Evolutionary conservation across 92 coral and sea anemone species (phyloP).

Genomic region (Porites divaricata): DNA sequence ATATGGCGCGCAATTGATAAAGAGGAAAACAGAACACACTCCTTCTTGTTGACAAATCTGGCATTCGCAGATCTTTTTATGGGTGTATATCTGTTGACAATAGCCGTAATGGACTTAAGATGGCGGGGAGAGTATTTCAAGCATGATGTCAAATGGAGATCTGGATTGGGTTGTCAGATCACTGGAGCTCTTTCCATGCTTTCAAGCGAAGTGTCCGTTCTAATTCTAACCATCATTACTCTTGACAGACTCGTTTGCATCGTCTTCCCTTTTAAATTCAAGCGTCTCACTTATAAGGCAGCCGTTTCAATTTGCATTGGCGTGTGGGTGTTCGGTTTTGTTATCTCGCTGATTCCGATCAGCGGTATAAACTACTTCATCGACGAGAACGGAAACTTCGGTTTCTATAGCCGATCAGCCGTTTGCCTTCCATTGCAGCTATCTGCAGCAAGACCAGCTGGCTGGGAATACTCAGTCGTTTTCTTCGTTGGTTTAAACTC

Average conservation of each 20-base stretch:
- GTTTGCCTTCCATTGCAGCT: constrained; percentile 73
- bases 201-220: constrained; percentile 72
- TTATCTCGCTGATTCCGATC: constrained; percentile 52
- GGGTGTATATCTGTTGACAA: constrained; percentile 69
- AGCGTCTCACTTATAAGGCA: constrained; percentile 38
- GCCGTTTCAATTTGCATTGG: constrained; percentile 37
- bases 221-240: constrained; percentile 57
- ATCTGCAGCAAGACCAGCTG: constrained; percentile 63
- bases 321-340: constrained; percentile 45
- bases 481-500: constrained; percentile 66
- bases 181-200: constrained; percentile 71
- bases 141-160: constrained; percentile 74
- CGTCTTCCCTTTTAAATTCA: constrained; percentile 66
- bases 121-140: constrained; percentile 82
- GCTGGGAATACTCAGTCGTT: constrained; percentile 73
- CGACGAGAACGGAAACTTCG: constrained; percentile 51
- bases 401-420: constrained; percentile 74
- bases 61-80: constrained; percentile 70
- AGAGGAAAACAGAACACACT: constrained; percentile 45
- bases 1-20: constrained; percentile 46
- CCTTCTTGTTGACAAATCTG: constrained; percentile 65
- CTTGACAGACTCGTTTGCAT: constrained; percentile 69
- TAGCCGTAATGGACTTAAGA: constrained; percentile 68
- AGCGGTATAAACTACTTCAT: constrained; percentile 53
- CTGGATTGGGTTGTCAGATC: constrained; percentile 69